Conservation (phyloP, 2,888 invertebrate species). For the Ectobius pallidus region DNA sequence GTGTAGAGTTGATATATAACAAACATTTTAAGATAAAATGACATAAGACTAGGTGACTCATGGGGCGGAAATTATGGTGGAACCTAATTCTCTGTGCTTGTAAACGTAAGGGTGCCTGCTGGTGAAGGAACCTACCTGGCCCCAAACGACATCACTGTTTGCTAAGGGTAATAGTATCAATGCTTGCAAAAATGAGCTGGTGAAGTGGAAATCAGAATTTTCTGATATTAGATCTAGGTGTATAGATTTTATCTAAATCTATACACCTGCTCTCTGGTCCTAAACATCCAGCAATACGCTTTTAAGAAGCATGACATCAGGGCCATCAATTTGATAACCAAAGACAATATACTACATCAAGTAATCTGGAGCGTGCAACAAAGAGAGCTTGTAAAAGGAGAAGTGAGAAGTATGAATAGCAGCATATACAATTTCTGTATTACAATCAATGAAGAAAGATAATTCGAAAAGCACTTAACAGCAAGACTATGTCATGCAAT, state of each 20-base stretch:
- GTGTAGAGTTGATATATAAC: too few relatives aligned
- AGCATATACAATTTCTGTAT: neutral
- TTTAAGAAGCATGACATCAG: neutral
- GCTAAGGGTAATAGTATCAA: too few relatives aligned
- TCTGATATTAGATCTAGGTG: too few relatives aligned
- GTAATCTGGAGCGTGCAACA: neutral
- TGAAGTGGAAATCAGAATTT: too few relatives aligned
- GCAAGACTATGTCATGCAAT: neutral
- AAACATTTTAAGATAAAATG: too few relatives aligned
- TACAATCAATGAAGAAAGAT: neutral
- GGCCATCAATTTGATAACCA: neutral
- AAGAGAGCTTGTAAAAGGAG: neutral
- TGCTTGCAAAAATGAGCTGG: too few relatives aligned
- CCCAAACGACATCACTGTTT: too few relatives aligned
- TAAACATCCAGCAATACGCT: neutral
- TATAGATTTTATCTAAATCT: neutral
- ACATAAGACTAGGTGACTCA: too few relatives aligned
- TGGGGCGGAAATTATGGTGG: too few relatives aligned
- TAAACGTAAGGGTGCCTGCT: too few relatives aligned
- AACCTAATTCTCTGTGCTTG: too few relatives aligned
- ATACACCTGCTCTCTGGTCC: neutral
- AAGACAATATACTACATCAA: neutral
- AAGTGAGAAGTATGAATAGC: neutral
- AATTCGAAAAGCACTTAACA: neutral
- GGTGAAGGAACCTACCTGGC: too few relatives aligned